These are phyloP conservation scores for Gymnocypris eckloni DNA, from an alignment of 2,797 vertebrate genomes.

Conservation along the genomic window DNA sequence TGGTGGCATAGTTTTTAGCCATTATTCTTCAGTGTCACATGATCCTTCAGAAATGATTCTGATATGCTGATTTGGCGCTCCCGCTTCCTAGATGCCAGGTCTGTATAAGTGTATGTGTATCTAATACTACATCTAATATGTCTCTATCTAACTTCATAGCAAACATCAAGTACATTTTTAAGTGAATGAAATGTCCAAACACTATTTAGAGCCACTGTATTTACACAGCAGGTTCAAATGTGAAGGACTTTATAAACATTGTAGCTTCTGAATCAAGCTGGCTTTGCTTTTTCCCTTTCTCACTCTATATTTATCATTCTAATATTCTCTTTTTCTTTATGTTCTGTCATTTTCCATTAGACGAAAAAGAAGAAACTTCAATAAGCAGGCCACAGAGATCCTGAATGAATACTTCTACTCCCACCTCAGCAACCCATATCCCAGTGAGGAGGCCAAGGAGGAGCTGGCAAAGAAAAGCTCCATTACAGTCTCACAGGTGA, in stretches of 20 bases:
- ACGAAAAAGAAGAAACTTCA: conserved; percentile 87
- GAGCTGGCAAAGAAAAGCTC: conserved; percentile 92
- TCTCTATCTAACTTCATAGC: background rate
- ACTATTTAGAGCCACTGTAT: background rate
- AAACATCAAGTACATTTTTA: background rate
- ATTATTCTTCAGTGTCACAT: conserved; percentile 68
- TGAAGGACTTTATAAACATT: background rate
- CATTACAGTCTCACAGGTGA: conserved; percentile 92
- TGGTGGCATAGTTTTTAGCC: no score
- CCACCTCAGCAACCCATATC: conserved; percentile 93
- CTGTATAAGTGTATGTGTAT: conserved; percentile 57
- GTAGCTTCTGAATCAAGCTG: conserved; percentile 24
- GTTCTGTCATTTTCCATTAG: conserved; percentile 64
- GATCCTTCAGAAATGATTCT: conserved; percentile 78
- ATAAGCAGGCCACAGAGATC: conserved; percentile 93
- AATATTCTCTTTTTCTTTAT: conserved; percentile 1
- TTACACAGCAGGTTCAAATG: background rate
- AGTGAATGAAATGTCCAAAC: background rate
- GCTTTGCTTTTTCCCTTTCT: conserved; percentile 14
- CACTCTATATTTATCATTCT: conserved; percentile 3
- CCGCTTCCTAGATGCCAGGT: conserved; percentile 89
- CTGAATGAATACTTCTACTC: conserved; percentile 95
- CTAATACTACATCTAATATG: background rate
- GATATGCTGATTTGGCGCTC: conserved; percentile 70
- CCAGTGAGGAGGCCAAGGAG: conserved; percentile 94